Conservation (phyloP, 2,113 vertebrate genomes). For the Silurus glanis region DNA sequence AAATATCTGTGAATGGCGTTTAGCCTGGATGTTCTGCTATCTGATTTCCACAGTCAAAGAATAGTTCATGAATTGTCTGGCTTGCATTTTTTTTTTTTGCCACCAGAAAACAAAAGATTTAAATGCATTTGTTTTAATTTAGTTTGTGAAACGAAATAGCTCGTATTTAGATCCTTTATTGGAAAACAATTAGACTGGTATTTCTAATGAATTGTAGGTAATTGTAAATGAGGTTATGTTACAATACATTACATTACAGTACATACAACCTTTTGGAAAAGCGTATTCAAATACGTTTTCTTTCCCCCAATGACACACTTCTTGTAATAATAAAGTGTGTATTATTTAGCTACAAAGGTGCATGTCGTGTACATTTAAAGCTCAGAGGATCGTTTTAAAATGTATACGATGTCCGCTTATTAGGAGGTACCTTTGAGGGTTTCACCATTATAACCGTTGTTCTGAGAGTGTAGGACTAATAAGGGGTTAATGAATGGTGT, state of each 20-base stretch:
- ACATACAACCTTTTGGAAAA: background rate
- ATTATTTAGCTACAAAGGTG: background rate
- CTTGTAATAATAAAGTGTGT: background rate
- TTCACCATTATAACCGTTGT: background rate
- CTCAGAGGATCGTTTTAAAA: background rate
- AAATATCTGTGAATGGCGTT: conserved; percentile 37
- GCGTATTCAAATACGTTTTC: background rate
- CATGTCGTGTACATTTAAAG: background rate
- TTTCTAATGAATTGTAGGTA: no score
- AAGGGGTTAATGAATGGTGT: conserved; percentile 1
- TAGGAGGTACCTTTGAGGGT: background rate
- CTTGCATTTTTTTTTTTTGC: conserved; percentile 1
- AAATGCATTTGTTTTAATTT: background rate
- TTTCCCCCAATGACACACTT: background rate
- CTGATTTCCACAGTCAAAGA: background rate
- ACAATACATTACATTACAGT: background rate
- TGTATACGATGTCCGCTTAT: background rate
- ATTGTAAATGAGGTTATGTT: background rate
- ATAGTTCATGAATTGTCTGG: background rate
- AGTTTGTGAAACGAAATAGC: background rate
- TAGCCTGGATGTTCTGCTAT: conserved; percentile 15
- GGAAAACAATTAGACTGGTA: background rate
- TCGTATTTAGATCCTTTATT: background rate
- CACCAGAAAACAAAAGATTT: background rate
- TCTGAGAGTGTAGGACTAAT: background rate